Evolutionary conservation across 2,888 invertebrate genomes (phyloP).

Genomic region (Venusia cambrica): DNA sequence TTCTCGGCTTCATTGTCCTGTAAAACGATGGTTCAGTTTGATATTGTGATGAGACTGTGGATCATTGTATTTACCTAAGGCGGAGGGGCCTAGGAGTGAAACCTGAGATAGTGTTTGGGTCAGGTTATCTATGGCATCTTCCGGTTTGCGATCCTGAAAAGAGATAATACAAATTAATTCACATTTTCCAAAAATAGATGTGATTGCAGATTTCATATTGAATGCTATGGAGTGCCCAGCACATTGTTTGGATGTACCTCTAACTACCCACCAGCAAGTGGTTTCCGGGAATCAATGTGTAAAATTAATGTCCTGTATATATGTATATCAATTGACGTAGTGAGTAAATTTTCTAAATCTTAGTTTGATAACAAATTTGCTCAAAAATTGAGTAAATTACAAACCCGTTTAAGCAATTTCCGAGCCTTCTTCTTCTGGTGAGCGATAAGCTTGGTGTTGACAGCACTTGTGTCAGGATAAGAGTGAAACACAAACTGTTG

Average conservation of each 20-base stretch:
- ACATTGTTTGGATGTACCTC: no score
- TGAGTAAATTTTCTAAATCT: no score
- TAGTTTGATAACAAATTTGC: no score
- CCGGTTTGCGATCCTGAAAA: conserved; percentile 59
- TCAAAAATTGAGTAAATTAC: no score
- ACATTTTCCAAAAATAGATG: no score
- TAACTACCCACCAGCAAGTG: no score
- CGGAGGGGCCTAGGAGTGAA: conserved; percentile 68
- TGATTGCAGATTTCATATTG: no score
- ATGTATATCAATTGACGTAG: no score
- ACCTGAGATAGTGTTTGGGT: conserved; percentile 75
- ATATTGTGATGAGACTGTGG: conserved; percentile 56
- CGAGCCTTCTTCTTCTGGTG: conserved; percentile 60
- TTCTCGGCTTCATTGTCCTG: conserved; percentile 62
- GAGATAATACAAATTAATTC: conserved; percentile 22
- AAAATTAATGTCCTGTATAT: no score
- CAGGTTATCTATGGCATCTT: conserved; percentile 67
- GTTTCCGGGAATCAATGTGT: no score
- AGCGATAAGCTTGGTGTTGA: conserved; percentile 45
- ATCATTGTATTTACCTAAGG: conserved; percentile 76
- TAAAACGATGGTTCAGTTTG: conserved; percentile 68
- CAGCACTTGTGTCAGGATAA: conserved; percentile 80
- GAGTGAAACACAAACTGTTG: conserved; percentile 91
- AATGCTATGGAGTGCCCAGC: no score
- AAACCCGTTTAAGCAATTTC: conserved; percentile 58